phyloP scores from a whole-genome alignment of 2,113 vertebrate genomes.

The Athene noctua region DNA sequence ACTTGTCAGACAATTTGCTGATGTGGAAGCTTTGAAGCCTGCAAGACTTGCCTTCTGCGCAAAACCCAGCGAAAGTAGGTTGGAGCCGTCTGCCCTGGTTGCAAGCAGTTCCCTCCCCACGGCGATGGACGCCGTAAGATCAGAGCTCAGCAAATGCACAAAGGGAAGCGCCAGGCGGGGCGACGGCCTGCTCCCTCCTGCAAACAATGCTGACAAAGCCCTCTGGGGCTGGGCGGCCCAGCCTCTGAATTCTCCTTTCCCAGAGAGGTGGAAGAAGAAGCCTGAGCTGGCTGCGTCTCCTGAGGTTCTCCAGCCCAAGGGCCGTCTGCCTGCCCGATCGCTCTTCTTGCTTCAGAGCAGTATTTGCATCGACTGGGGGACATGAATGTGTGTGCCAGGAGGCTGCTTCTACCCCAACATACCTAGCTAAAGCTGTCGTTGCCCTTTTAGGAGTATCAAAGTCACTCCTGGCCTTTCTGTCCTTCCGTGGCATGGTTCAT shows the following conservation, averaged over 20 bases:
- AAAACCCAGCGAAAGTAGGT: not conserved
- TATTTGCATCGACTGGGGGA: not conserved
- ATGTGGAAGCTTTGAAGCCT: not conserved
- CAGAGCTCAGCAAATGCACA: not conserved
- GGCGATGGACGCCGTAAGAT: not conserved
- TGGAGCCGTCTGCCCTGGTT: not conserved
- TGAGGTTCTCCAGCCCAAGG: not conserved
- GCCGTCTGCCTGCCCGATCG: not conserved
- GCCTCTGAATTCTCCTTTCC: not conserved
- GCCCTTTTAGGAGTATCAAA: not conserved
- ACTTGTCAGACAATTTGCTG: not conserved
- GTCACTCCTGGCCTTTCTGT: not conserved
- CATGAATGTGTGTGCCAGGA: fast-evolving
- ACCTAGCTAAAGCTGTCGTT: too few species aligned
- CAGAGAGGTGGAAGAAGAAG: not conserved
- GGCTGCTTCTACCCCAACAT: not conserved
- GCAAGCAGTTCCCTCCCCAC: not conserved
- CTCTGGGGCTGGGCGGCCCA: not conserved
- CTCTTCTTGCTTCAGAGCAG: not conserved
- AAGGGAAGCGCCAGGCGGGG: not conserved
- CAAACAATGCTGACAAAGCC: not conserved
- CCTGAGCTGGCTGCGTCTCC: not conserved
- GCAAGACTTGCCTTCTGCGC: not conserved
- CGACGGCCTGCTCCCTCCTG: not conserved
- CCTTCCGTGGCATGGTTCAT: not conserved